Percentiles rank a stretch among this genome's conserved stretches.
Evolutionary conservation across 2,888 invertebrate species (phyloP).

Genomic region (Drosophila basisetae): DNA sequence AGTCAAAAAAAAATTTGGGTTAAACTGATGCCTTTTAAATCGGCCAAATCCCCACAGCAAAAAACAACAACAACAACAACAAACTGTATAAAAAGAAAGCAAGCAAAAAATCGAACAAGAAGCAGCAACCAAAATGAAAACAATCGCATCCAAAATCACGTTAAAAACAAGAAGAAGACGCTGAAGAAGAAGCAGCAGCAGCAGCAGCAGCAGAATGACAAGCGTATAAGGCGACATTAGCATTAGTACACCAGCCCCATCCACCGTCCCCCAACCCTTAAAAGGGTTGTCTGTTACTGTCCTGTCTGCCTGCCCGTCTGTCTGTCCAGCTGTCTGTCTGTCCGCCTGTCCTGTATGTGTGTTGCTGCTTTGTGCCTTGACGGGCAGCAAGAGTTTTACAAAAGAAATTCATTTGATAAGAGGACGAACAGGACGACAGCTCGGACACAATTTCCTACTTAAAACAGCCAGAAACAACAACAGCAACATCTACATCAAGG

Average conservation of each 20-base stretch:
- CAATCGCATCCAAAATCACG: conserved; percentile 71
- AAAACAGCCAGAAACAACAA: conserved; percentile 62
- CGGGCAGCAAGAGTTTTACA: conserved; percentile 65
- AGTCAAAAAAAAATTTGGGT: conserved; percentile 59
- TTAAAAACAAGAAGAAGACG: conserved; percentile 22
- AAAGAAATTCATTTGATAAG: conserved; percentile 78
- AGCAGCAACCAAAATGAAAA: conserved; percentile 16
- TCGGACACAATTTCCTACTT: conserved; percentile 80
- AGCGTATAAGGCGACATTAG: conserved; percentile 64
- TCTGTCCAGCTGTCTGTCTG: conserved; percentile 3
- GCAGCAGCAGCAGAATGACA: conserved; percentile 33
- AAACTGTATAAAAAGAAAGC: not conserved
- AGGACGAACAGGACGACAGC: conserved; percentile 45
- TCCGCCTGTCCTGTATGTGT: conserved; percentile 38
- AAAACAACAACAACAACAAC: conserved; percentile 4
- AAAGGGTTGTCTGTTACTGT: conserved; percentile 73
- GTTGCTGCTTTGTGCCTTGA: conserved; percentile 42
- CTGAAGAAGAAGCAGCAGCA: conserved; percentile 4
- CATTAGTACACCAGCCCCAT: conserved; percentile 46
- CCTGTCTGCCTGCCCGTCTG: conserved; percentile 24
- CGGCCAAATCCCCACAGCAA: conserved; percentile 24
- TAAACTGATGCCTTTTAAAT: conserved; percentile 60
- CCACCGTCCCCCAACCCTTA: conserved; percentile 31
- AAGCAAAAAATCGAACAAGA: conserved; percentile 1
- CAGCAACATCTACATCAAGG: conserved; percentile 23